phyloP scores from a whole-genome alignment of 2,113 vertebrate species.

The Chroicocephalus ridibundus region DNA sequence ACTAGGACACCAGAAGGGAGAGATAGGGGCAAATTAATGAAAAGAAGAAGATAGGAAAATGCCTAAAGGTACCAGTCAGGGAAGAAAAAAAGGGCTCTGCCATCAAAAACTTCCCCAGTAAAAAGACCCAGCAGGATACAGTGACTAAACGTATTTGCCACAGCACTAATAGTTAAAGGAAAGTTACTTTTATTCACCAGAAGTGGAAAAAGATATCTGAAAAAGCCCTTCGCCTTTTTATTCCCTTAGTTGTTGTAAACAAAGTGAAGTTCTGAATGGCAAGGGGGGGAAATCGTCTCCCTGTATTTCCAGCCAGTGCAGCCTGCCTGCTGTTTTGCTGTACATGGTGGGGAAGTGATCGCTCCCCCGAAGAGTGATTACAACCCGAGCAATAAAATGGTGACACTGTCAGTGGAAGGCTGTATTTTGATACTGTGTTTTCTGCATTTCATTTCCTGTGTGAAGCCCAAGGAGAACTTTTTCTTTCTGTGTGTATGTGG shows the following conservation, averaged over 20 bases:
- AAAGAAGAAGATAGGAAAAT: conserved; percentile 4
- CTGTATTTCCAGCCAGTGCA: background rate
- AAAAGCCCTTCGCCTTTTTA: conserved; percentile 41
- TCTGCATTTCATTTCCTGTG: background rate
- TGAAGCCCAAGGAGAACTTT: background rate
- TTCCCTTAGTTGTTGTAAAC: conserved; percentile 59
- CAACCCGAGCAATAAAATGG: background rate
- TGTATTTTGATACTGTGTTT: background rate
- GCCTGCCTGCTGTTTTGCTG: background rate
- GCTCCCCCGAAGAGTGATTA: background rate
- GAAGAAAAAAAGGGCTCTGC: conserved; percentile 36
- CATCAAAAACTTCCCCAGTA: conserved; percentile 52
- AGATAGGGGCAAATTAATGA: conserved; percentile 30
- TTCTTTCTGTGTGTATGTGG: background rate
- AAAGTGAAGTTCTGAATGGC: conserved; percentile 50
- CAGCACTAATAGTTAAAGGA: conserved; percentile 46
- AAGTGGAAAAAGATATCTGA: background rate
- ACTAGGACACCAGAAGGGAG: background rate
- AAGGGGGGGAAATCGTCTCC: background rate
- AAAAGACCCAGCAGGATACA: conserved; percentile 53
- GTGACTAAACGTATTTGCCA: conserved; percentile 35
- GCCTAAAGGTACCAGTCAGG: background rate
- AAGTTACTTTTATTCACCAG: conserved; percentile 58
- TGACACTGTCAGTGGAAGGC: background rate
- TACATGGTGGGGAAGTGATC: background rate